A percentile compares a stretch with the other conserved stretches of the same genome.
phyloP scores from a whole-genome alignment of 2,113 vertebrate genomes.

The Oxyura jamaicensis region DNA sequence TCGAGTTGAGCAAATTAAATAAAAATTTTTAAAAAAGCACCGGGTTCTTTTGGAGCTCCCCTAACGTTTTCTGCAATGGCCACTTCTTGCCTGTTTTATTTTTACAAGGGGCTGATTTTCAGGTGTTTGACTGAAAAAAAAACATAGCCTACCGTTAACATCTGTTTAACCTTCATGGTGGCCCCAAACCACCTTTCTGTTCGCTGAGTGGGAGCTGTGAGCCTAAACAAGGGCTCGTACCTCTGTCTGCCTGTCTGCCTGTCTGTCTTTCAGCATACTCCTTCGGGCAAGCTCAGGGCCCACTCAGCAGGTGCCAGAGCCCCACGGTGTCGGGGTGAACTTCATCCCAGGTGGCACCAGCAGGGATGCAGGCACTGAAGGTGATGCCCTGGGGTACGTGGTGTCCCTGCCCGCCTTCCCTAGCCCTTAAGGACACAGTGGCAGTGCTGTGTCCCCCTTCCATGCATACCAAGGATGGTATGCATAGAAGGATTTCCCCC shows the following conservation, averaged over 20 bases:
- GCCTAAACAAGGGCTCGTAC: not conserved
- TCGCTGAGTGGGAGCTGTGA: not conserved
- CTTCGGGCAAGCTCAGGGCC: not conserved
- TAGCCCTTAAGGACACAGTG: not conserved
- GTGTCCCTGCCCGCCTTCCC: not conserved
- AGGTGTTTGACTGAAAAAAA: not conserved
- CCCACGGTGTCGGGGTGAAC: not conserved
- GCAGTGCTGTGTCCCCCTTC: not conserved
- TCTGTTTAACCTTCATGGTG: not conserved
- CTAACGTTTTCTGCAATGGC: not conserved
- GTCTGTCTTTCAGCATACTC: not conserved
- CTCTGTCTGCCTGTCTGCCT: not conserved
- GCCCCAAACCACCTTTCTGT: not conserved
- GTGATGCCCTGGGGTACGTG: not conserved
- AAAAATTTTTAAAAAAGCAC: not conserved
- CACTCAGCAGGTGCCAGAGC: not conserved
- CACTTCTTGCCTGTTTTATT: not conserved
- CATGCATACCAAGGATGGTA: not conserved
- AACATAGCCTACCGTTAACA: not conserved
- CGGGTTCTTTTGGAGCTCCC: conserved; percentile 2
- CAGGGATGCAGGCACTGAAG: not conserved
- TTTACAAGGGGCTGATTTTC: not conserved
- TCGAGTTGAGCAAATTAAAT: conserved; percentile 38
- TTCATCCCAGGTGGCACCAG: not conserved
- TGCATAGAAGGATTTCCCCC: not conserved